phyloP scores from a whole-genome alignment of 37 sponge, comb jelly and placozoan genomes.

The Halichondria panicea region DNA sequence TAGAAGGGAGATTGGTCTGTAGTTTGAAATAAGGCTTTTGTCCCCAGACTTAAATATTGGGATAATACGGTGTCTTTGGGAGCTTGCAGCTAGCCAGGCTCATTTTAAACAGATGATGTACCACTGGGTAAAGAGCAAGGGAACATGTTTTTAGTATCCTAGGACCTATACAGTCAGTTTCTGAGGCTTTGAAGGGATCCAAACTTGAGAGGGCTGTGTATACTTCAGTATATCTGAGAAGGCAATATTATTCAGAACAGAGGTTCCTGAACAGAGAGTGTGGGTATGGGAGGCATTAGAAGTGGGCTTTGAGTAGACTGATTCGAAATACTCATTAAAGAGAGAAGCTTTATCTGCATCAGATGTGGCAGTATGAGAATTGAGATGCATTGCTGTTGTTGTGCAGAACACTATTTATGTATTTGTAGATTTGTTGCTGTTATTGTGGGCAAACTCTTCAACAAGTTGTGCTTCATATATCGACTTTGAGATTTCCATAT shows the following conservation, averaged over 20 bases:
- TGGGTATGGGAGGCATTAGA: background rate
- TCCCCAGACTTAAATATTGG: conserved; percentile 35
- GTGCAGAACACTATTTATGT: background rate
- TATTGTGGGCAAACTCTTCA: conserved; percentile 2
- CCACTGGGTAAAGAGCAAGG: background rate
- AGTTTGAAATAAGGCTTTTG: background rate
- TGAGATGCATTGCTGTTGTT: background rate
- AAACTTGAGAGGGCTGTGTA: background rate
- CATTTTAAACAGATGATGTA: background rate
- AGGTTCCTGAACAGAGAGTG: too few species aligned
- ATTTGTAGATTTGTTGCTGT: background rate
- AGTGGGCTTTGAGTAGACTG: background rate
- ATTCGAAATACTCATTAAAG: conserved; percentile 7
- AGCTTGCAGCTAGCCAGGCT: background rate
- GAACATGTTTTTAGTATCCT: conserved; percentile 3
- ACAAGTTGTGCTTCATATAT: background rate
- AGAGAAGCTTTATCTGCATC: background rate
- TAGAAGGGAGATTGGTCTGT: conserved; percentile 38
- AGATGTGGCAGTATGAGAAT: background rate
- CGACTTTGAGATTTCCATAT: background rate
- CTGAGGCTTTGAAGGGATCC: conserved; percentile 1
- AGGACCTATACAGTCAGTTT: conserved; percentile 1
- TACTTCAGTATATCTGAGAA: background rate
- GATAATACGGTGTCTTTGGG: conserved; percentile 15
- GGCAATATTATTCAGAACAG: background rate